Conservation (phyloP, 2,888 invertebrate genomes). For the Himalopsyche japonica region DNA sequence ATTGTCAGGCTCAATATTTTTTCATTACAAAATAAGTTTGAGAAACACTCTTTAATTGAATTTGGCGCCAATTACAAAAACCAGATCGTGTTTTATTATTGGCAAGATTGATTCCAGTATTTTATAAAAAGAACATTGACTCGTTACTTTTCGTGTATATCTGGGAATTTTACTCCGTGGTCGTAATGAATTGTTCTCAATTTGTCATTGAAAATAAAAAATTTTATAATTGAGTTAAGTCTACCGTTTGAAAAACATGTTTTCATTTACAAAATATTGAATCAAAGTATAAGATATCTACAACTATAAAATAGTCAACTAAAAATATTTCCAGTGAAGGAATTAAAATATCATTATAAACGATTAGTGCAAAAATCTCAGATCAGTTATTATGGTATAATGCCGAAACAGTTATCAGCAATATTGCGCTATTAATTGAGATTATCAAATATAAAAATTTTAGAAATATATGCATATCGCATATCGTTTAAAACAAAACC, state of each 20-base stretch:
- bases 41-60: neutral
- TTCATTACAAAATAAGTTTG: neutral
- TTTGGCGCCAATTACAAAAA: neutral
- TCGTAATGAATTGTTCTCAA: neutral
- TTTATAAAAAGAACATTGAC: neutral
- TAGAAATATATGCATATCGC: too few relatives aligned
- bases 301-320: too few relatives aligned
- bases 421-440: too few relatives aligned
- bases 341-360: too few relatives aligned
- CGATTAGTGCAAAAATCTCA: too few relatives aligned
- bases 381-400: too few relatives aligned
- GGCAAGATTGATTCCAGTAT: neutral
- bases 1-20: too few relatives aligned
- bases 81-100: neutral
- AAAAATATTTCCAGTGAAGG: too few relatives aligned
- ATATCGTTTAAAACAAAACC: too few relatives aligned
- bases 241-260: neutral
- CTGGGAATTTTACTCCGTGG: neutral
- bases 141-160: neutral
- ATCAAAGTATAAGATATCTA: too few relatives aligned
- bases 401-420: too few relatives aligned
- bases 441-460: too few relatives aligned
- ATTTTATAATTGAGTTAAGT: neutral
- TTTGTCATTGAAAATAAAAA: neutral
- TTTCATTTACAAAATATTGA: neutral